Conservation (phyloP, 2,888 invertebrate species). For the Bombyx huttoni region DNA sequence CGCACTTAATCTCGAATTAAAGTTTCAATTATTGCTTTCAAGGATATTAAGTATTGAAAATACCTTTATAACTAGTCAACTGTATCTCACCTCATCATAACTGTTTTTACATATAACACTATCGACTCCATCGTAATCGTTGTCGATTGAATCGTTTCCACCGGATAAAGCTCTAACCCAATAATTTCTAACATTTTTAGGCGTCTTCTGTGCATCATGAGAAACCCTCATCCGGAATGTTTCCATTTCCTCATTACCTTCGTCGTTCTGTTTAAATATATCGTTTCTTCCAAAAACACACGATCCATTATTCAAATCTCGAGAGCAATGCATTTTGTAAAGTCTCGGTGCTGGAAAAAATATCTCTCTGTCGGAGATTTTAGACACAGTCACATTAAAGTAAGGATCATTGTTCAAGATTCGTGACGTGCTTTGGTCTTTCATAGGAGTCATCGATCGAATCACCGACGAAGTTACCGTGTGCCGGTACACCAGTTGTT, state of each 20-base stretch:
- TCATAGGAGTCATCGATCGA: slow-evolving; percentile 37
- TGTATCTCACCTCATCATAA: slow-evolving; percentile 30
- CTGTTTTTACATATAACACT: slow-evolving; percentile 42
- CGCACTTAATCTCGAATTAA: too few relatives aligned
- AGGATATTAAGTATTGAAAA: neutral
- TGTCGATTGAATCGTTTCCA: slow-evolving; percentile 26
- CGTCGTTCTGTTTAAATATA: slow-evolving; percentile 27
- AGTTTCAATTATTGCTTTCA: neutral
- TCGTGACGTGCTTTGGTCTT: slow-evolving; percentile 65
- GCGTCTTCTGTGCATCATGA: slow-evolving; percentile 32
- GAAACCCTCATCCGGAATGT: slow-evolving; percentile 39
- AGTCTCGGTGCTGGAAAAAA: slow-evolving; percentile 76
- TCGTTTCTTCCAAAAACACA: slow-evolving; percentile 45
- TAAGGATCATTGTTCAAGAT: slow-evolving; percentile 70
- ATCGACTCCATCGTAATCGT: slow-evolving; percentile 36
- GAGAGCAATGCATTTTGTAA: slow-evolving; percentile 46
- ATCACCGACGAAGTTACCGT: slow-evolving; percentile 39
- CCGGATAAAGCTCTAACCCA: slow-evolving; percentile 41
- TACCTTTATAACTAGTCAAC: neutral
- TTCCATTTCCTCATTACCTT: slow-evolving; percentile 14
- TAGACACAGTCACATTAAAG: slow-evolving; percentile 71
- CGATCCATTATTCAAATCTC: slow-evolving; percentile 43
- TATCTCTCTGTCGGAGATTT: slow-evolving; percentile 61
- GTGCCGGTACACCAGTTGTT: slow-evolving; percentile 51
- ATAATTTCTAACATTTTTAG: slow-evolving; percentile 33